A percentile compares a stretch with the other conserved stretches of the same genome.
Conservation (phyloP, 2,113 vertebrate genomes). For the Casuarius casuarius region DNA sequence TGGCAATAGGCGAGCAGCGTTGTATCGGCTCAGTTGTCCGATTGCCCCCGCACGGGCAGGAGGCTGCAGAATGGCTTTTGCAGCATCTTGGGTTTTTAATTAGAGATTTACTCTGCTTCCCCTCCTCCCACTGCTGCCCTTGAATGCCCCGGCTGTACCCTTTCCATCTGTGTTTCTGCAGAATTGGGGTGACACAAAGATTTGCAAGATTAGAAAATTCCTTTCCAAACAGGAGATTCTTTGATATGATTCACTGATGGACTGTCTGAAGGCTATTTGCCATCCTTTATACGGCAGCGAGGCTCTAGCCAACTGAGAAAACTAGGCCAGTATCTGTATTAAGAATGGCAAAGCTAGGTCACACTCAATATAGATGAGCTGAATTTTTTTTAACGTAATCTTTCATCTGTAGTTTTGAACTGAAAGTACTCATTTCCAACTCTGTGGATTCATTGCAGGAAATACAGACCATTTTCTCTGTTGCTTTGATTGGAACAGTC, state of each 20-base stretch:
- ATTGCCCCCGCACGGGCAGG: not conserved
- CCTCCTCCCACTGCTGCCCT: not conserved
- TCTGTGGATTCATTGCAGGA: not conserved
- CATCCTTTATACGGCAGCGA: not conserved
- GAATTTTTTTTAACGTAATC: not conserved
- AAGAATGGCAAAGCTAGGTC: not conserved
- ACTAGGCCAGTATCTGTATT: not conserved
- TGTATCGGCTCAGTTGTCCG: not conserved
- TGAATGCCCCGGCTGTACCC: not conserved
- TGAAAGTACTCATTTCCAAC: not conserved
- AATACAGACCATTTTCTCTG: not conserved
- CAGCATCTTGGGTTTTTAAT: not conserved
- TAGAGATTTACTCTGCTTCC: not conserved
- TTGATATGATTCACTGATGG: not conserved
- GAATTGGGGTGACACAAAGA: not conserved
- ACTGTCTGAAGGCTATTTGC: not conserved
- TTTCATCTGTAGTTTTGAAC: not conserved
- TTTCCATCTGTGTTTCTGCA: not conserved
- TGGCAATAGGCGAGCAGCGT: not conserved
- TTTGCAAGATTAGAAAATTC: not conserved
- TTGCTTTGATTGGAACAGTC: not conserved
- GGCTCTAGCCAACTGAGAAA: rapidly evolving
- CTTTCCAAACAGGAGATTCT: not conserved
- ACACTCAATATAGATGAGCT: not conserved
- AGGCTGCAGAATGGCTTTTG: not conserved